phyloP scores from a whole-genome alignment of 2,797 vertebrate genomes.

The Parauchenoglanis ngamensis region DNA sequence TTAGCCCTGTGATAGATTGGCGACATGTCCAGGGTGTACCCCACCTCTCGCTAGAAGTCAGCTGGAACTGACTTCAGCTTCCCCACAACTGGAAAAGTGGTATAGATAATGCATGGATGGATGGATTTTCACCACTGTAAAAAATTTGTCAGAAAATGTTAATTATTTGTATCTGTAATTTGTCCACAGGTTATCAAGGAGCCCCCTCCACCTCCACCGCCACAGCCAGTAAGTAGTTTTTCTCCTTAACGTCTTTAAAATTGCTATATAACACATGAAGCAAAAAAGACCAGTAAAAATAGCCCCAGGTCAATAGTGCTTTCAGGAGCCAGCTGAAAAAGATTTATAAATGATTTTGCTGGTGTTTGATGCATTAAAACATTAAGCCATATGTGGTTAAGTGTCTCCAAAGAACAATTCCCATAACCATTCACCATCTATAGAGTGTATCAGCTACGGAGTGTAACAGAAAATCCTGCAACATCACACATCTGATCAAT shows the following conservation, averaged over 20 bases:
- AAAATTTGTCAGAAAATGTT: background rate
- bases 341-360: background rate
- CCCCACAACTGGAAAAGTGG: no score
- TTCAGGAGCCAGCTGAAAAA: background rate
- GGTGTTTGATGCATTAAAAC: background rate
- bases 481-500: background rate
- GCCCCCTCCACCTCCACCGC: conserved; percentile 84
- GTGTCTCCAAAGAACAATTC: background rate
- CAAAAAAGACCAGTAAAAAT: background rate
- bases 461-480: background rate
- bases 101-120: no score
- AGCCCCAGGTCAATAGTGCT: no score
- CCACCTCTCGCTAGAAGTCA: no score
- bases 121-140: no score
- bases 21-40: no score
- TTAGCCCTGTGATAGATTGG: no score
- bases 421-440: background rate
- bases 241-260: background rate
- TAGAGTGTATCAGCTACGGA: background rate
- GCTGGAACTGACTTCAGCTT: no score
- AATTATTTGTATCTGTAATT: conserved; percentile 23
- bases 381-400: background rate
- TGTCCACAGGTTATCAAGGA: conserved; percentile 86
- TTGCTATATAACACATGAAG: background rate
- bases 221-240: conserved; percentile 81